Conservation (phyloP, 2,888 invertebrate species). For the Sphecodes monilicornis region DNA sequence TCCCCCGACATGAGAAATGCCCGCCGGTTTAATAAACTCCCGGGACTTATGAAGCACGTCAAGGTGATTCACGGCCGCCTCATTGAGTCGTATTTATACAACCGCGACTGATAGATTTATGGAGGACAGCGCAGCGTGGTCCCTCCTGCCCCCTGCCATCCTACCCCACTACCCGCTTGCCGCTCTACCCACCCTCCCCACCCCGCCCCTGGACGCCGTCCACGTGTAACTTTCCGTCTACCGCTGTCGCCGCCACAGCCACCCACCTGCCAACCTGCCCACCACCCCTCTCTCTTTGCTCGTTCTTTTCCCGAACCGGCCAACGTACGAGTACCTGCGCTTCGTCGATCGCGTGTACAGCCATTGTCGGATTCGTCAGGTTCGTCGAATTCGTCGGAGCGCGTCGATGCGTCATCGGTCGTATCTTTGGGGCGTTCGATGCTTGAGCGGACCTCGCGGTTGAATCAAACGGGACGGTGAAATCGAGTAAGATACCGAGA, state of each 20-base stretch:
- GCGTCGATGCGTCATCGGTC: neutral
- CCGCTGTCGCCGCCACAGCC: slow-evolving; percentile 36
- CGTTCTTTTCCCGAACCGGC: slow-evolving; percentile 37
- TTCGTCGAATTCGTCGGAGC: neutral
- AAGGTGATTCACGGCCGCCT: slow-evolving; percentile 85
- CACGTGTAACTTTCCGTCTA: slow-evolving; percentile 62
- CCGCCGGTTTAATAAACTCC: slow-evolving; percentile 85
- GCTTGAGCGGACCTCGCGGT: neutral
- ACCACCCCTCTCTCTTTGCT: slow-evolving; percentile 23
- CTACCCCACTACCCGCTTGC: slow-evolving; percentile 54
- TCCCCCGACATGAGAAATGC: slow-evolving; percentile 85
- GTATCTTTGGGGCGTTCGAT: neutral
- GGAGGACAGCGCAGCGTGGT: slow-evolving; percentile 84
- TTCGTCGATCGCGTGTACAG: neutral
- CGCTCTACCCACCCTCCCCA: slow-evolving; percentile 51
- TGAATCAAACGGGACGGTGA: slow-evolving; percentile 6
- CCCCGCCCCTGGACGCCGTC: neutral
- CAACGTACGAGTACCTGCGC: slow-evolving; percentile 7
- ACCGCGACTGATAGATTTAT: slow-evolving; percentile 85
- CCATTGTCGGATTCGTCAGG: neutral
- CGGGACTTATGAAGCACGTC: slow-evolving; percentile 85
- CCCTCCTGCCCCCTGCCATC: slow-evolving; percentile 74
- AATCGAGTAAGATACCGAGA: slow-evolving; percentile 11
- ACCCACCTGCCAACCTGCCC: slow-evolving; percentile 44
- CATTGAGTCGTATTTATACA: slow-evolving; percentile 85